Percentiles rank a stretch among this genome's conserved stretches.
These are phyloP conservation scores for Corydoras maculifer DNA, from an alignment of 2,113 vertebrate species.

Conservation along the genomic window DNA sequence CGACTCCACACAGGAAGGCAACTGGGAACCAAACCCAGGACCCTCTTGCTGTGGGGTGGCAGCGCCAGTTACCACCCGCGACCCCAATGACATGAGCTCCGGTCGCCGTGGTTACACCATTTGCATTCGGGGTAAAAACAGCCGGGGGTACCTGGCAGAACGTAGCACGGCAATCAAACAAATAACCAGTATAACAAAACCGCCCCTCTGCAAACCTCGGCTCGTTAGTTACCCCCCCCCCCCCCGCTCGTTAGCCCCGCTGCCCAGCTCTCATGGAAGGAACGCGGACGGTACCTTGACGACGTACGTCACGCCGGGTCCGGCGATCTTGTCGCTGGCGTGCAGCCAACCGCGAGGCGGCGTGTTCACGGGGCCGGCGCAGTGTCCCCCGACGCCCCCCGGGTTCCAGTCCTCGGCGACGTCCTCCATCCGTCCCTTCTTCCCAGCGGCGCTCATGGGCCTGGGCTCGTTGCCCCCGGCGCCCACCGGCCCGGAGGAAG, in stretches of 20 bases:
- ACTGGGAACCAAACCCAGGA: too few species aligned
- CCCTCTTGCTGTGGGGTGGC: too few species aligned
- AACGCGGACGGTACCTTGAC: conserved; percentile 77
- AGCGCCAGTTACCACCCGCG: too few species aligned
- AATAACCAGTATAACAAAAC: too few species aligned
- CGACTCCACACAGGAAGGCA: too few species aligned
- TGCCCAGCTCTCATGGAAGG: neutral
- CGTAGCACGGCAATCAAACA: too few species aligned
- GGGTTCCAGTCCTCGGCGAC: conserved; percentile 76
- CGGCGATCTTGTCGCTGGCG: conserved; percentile 89
- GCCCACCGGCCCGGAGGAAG: conserved; percentile 63
- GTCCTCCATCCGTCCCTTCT: conserved; percentile 77
- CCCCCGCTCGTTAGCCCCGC: conserved; percentile 43
- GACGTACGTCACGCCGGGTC: conserved; percentile 91
- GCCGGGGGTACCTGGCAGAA: conserved; percentile 20
- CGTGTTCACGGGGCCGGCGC: conserved; percentile 69
- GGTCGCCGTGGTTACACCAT: conserved; percentile 42
- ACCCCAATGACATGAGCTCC: too few species aligned
- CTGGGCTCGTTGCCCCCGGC: conserved; percentile 71
- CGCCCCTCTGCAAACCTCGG: too few species aligned
- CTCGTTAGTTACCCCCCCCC: too few species aligned
- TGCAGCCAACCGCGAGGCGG: conserved; percentile 82
- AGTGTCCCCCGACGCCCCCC: conserved; percentile 46
- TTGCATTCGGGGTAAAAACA: conserved; percentile 42
- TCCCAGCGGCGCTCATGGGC: conserved; percentile 71